Evolutionary conservation across 2,113 vertebrate species (phyloP).

Genomic region (Gasterosteus nipponicus): DNA sequence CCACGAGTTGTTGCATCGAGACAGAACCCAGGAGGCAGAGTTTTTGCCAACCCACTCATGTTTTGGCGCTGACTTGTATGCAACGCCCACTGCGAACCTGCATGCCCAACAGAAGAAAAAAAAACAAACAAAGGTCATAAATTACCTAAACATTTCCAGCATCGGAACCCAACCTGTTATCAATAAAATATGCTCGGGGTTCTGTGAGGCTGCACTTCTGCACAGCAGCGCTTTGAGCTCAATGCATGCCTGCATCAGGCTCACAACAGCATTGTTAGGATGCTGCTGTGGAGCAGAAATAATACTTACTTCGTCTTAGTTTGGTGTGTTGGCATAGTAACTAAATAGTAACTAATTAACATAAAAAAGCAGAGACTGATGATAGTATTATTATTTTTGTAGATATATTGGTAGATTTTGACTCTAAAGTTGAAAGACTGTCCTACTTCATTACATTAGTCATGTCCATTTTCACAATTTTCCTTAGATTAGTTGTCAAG

Average conservation of each 20-base stretch:
- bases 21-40: conserved; percentile 93
- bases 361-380: background rate
- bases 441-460: background rate
- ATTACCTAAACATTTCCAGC: background rate
- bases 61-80: conserved; percentile 95
- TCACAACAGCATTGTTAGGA: background rate
- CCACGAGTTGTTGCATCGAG: conserved; percentile 96
- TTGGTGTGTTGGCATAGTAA: background rate
- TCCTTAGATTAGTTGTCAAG: background rate
- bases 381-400: background rate
- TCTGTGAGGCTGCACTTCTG: background rate
- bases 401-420: background rate
- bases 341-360: background rate
- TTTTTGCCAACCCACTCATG: conserved; percentile 98
- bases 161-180: background rate
- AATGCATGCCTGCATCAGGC: background rate
- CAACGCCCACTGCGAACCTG: conserved; percentile 97
- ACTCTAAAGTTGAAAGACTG: background rate
- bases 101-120: conserved; percentile 19
- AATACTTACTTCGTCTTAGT: background rate
- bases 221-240: background rate
- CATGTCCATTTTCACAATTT: background rate
- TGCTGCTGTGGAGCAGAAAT: background rate
- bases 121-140: conserved; percentile 9
- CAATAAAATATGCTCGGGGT: background rate